Evolutionary conservation across 1,140 invertebrate genomes (phyloP).

Genomic region (Conus betulinus): DNA sequence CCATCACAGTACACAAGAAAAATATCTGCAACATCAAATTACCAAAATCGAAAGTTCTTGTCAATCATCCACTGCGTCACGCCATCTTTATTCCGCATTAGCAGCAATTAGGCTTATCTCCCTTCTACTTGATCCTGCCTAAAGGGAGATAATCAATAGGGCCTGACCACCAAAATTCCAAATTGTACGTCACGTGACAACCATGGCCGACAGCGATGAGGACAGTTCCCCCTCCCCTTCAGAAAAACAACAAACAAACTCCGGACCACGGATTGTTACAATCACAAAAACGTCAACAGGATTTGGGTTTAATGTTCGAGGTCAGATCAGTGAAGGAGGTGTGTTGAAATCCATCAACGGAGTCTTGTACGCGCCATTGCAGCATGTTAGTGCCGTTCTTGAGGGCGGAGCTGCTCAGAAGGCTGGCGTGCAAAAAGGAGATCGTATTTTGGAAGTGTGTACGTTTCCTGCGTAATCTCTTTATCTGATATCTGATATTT

Average conservation of each 20-base stretch:
- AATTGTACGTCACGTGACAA: conserved; percentile 64
- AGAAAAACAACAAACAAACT: conserved; percentile 46
- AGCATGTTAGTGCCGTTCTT: conserved; percentile 98
- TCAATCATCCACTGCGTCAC: too few relatives aligned
- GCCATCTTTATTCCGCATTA: background rate
- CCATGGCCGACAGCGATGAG: conserved; percentile 75
- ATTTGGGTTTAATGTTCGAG: conserved; percentile 99
- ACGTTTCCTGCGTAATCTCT: conserved; percentile 79
- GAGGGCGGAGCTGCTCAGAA: conserved; percentile 97
- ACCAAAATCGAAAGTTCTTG: conserved; percentile 14
- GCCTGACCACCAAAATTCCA: background rate
- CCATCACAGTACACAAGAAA: too few relatives aligned
- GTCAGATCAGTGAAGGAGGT: conserved; percentile 99
- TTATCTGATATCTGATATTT: too few relatives aligned
- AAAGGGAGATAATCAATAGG: conserved; percentile 4
- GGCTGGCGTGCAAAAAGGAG: conserved; percentile 98
- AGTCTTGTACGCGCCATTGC: conserved; percentile 97
- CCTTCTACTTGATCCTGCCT: background rate
- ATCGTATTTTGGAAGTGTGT: conserved; percentile 99
- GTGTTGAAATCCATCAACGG: conserved; percentile 96
- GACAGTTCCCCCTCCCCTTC: conserved; percentile 69
- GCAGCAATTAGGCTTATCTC: background rate
- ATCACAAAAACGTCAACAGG: conserved; percentile 98
- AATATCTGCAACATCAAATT: background rate
- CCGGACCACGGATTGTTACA: conserved; percentile 87